Evolutionary conservation across 2,113 vertebrate species (phyloP).

Genomic region (Apaloderma vittatum): DNA sequence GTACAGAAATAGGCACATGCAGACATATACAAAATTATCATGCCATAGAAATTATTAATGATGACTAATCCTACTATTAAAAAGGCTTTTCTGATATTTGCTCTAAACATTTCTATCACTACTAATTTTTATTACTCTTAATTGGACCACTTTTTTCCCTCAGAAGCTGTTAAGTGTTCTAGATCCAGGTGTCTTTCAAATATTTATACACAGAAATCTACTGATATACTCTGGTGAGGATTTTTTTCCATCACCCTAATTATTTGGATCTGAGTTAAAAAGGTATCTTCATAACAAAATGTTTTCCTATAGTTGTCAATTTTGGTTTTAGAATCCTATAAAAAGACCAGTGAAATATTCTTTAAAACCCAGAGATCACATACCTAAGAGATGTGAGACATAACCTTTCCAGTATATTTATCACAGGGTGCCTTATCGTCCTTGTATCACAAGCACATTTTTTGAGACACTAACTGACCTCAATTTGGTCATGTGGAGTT

Average conservation of each 20-base stretch:
- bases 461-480: not conserved
- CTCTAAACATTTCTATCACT: not conserved
- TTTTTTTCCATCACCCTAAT: not conserved
- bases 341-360: not conserved
- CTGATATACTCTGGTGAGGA: not conserved
- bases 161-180: not conserved
- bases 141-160: not conserved
- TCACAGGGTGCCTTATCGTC: not conserved
- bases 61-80: not conserved
- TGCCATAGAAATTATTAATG: not conserved
- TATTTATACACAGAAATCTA: not conserved
- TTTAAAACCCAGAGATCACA: not conserved
- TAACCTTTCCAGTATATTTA: not conserved
- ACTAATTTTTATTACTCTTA: not conserved
- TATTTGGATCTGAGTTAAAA: not conserved
- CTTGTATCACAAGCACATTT: not conserved
- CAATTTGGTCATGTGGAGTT: not conserved
- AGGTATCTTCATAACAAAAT: not conserved
- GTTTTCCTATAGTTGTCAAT: not conserved
- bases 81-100: not conserved
- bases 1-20: not conserved
- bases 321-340: not conserved
- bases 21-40: not conserved
- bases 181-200: not conserved
- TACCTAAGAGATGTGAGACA: not conserved